Evolutionary conservation across 2,113 vertebrate genomes (phyloP).

Genomic region (Xiphophorus hellerii): DNA sequence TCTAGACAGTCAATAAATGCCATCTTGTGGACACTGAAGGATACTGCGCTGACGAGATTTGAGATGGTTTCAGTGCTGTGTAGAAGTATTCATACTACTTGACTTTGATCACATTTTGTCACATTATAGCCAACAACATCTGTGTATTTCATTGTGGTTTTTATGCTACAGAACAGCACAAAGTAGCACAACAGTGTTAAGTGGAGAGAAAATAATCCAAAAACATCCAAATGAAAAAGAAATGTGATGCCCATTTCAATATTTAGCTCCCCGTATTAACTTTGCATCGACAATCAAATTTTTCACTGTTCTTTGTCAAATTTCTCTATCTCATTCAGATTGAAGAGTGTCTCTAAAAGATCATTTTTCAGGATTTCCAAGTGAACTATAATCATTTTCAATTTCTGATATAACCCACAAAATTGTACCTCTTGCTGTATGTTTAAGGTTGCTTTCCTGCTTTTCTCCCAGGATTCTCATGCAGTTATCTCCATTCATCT

Average conservation of each 20-base stretch:
- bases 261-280: no score
- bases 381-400: not conserved
- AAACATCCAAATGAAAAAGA: not conserved
- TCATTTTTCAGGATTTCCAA: not conserved
- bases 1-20: slow-evolving; percentile 27
- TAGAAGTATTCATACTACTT: not conserved
- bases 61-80: not conserved
- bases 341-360: no score
- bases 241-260: not conserved
- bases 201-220: not conserved
- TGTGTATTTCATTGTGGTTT: no score
- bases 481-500: not conserved
- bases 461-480: not conserved
- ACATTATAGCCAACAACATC: no score
- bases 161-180: no score
- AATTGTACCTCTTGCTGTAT: not conserved
- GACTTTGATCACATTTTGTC: not conserved
- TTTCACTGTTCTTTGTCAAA: no score
- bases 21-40: slow-evolving; percentile 46
- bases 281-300: no score
- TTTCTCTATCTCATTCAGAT: no score
- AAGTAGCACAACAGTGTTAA: no score
- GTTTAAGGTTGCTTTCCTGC: not conserved
- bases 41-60: slow-evolving; percentile 9
- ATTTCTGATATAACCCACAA: not conserved